Base-by-base conservation (phyloP, 2,888 invertebrate genomes). In the Phytoseiulus persimilis region DNA sequence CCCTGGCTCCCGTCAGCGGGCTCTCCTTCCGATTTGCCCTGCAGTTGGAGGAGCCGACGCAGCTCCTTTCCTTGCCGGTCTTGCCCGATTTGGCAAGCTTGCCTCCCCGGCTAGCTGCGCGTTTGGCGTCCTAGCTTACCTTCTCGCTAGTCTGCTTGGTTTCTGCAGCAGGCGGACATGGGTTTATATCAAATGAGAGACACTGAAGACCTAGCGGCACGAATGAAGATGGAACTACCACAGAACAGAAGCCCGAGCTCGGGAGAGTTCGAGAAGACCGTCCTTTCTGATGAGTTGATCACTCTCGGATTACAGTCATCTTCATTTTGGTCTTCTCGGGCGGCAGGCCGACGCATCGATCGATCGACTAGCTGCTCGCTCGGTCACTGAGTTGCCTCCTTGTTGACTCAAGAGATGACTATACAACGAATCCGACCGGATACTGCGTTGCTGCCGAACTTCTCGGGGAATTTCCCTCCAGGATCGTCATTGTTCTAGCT, bases 291-390 rank as follows among this genome's bases (percentile, higher is more conserved):
- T 23, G 65, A 65, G 65, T 65, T 65, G 65, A 65, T 65, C 65
- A 65, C 65, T 65, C 65, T 65, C 65, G 65, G 65, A 65, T 65
- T 65, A 65, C 65, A 65, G 65, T 65, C 65, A 65, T 65, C 65
- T 65, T 65, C 65, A 65, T 65, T 65, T 65, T 65, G 65, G 65
- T 2, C 2, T 14, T 14, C 65, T 65, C 65, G 65, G 65, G 23
- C 65, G 18, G 18, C 65, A 6, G 65, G 65, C 65, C 1, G 65
- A 23, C 65, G 23, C 11, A 11, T 65, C 65, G 65, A 28, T 65
- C 65, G 65, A 65, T 18, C 2, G 18, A 18, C 28, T 28, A 23
- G 28, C 18, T 18, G 65, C 65, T 65, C 18, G 14, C 9, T 65
- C 18, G 18, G 9, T 65, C 1, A 65, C 65, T 65, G 65, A 65